Evolutionary conservation across 2,797 vertebrate species (phyloP), one percentile per base, ranked within the genome.

Genomic region (Steatocranus sp.): DNA sequence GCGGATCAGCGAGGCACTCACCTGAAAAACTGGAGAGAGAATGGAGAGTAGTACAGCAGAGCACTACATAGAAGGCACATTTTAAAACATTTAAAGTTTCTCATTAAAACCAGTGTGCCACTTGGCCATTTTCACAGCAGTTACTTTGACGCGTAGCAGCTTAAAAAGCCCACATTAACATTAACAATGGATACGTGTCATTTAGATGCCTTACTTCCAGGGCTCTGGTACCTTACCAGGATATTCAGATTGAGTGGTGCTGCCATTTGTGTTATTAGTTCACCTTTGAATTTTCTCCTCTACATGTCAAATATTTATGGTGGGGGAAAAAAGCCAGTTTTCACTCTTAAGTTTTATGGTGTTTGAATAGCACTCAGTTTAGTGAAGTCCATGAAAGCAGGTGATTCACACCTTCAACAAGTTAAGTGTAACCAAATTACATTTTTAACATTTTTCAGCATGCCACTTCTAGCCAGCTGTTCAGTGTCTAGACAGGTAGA

Each of bases 401-500:
- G 11, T 18, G 38, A 83, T 81, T 75, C 74, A 7, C 34, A 34
- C 63, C 58, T 14, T 81, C 66, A 49, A 58, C 32, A 82, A 53
- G 11, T 30, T 75, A 48, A 41, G 4, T 56, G 48, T 14, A 61
- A 68, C 32, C 17, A 11, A 23, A 20, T 43, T n/a, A 11, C 11
- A 74, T 34, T 78, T 79, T 79, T 83, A 36, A 50, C 68, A 49
- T 83, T 80, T 48, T 61, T 46, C 75, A 63, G 14, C 27, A 14
- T 86, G 79, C 9, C 4, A 23, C 56, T 58, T 84, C n/a, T 11
- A 63, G 18, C 61, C 18, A 91, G 89, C 81, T 94, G 87, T 81
- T 87, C 38, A 25, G 8, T 86, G 91, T 93, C 92, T 91, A 85
- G 90, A 90, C 94, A 91, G 86, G 87, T 80, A 87, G 73, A 73